phyloP scores from a whole-genome alignment of 2,888 invertebrate species.

The Ornithoptera alexandrae region DNA sequence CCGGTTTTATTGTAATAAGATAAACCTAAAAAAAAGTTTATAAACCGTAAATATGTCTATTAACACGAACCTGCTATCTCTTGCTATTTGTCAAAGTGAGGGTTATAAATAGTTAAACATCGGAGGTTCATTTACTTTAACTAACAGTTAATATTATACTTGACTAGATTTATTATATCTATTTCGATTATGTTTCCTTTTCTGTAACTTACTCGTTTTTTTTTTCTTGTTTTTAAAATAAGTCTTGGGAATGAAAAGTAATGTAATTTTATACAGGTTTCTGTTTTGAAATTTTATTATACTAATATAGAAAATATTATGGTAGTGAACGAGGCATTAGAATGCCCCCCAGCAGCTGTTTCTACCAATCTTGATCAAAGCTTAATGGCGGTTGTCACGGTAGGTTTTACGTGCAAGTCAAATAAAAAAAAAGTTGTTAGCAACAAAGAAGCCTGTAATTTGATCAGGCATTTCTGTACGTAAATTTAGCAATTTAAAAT shows the following conservation, averaged over 20 bases:
- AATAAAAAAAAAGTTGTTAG: constrained; percentile 36
- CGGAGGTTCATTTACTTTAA: constrained; percentile 35
- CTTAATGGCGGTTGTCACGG: constrained; percentile 67
- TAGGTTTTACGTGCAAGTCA: constrained; percentile 46
- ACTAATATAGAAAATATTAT: not conserved
- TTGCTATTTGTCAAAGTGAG: constrained; percentile 65
- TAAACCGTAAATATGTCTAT: constrained; percentile 58
- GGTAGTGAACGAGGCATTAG: constrained; percentile 46
- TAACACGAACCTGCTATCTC: constrained; percentile 66
- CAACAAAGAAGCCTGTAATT: constrained; percentile 38
- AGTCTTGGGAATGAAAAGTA: no score
- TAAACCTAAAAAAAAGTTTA: constrained; percentile 34
- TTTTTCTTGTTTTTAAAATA: no score
- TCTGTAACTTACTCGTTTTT: no score
- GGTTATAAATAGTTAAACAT: constrained; percentile 60
- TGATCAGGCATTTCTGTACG: constrained; percentile 30
- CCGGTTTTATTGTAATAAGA: not conserved
- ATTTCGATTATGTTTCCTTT: not conserved
- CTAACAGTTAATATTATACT: constrained; percentile 4
- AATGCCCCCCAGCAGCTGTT: constrained; percentile 54
- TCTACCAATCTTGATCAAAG: constrained; percentile 63
- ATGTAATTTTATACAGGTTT: no score
- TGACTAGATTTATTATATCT: not conserved
- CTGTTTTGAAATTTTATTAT: not conserved
- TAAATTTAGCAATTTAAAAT: constrained; percentile 30